phyloP scores from a whole-genome alignment of 2,797 vertebrate genomes.

The Perodicticus potto region DNA sequence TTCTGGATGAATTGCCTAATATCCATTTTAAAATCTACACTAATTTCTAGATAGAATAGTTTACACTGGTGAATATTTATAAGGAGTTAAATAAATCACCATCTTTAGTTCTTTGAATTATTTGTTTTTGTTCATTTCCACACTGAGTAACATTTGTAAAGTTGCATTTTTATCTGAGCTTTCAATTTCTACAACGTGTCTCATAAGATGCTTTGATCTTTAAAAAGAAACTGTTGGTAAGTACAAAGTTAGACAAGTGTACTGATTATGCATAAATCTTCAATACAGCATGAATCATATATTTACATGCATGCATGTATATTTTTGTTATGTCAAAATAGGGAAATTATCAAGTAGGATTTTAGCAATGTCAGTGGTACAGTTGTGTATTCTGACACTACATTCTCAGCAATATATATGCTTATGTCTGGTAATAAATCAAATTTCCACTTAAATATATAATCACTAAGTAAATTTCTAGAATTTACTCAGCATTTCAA shows the following conservation, averaged over 20 bases:
- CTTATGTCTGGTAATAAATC: slow-evolving; percentile 53
- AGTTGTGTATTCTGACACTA: slow-evolving; percentile 3
- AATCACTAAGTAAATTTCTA: slow-evolving; percentile 42
- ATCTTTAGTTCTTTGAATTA: slow-evolving; percentile 24
- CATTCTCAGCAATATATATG: not conserved
- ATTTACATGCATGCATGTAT: not conserved
- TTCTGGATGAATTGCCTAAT: not conserved
- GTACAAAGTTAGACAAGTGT: not conserved
- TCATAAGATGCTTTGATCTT: not conserved
- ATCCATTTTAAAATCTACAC: slow-evolving; percentile 7
- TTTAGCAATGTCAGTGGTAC: not conserved
- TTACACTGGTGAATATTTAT: slow-evolving; percentile 9
- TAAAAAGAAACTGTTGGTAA: not conserved
- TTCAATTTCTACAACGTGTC: slow-evolving; percentile 48
- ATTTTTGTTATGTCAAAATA: slow-evolving; percentile 49
- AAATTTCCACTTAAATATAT: slow-evolving; percentile 62
- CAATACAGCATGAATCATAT: not conserved
- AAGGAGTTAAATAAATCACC: slow-evolving; percentile 17
- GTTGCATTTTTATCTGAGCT: slow-evolving; percentile 11
- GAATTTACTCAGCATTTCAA: slow-evolving; percentile 54
- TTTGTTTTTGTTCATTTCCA: slow-evolving; percentile 27
- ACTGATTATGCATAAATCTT: not conserved
- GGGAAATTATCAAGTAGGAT: not conserved
- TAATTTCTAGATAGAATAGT: not conserved
- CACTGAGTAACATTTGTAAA: not conserved